Evolutionary conservation across 2,888 invertebrate species (phyloP), one percentile per base, ranked within the genome.

Genomic region (Sinelater perroti): DNA sequence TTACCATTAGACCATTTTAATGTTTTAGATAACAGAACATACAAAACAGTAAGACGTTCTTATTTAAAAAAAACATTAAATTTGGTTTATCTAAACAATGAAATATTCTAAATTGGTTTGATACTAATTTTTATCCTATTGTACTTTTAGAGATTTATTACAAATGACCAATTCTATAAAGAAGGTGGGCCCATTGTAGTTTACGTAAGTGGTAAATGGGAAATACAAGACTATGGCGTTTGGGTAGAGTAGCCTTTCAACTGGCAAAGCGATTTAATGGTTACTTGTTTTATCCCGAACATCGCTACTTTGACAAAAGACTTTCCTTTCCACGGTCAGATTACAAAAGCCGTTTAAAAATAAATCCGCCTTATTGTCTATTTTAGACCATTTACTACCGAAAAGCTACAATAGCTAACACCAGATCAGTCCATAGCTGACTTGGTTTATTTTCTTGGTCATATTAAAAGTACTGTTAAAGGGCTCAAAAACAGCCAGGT

Each of bases 301-400:
- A 93, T 74, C 82, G 93, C 65, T 94, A 85, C 73, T 94, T 93
- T 70, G 93, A 93, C 1, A 69, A 82, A 49, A 91, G 89, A 61
- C 81, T 81, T 60, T 93, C 92, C 8, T 35, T 35, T 35, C 14
- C 13, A 35, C 8, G 10, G 35, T 35, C 10, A 28, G 28, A n/a
- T n/a, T n/a, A n/a, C n/a, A n/a, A n/a, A n/a, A n/a, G n/a, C n/a
- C n/a, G n/a, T n/a, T n/a, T n/a, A n/a, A n/a, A n/a, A n/a, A n/a
- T n/a, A n/a, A n/a, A n/a, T n/a, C n/a, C n/a, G n/a, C n/a, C n/a
- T n/a, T n/a, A n/a, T n/a, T n/a, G n/a, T n/a, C n/a, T n/a, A n/a
- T n/a, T n/a, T 4, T 24, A 59, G 56, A 10, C 56, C 63, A 31
- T 40, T 62, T 68, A 79, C 1, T 33, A 30, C 73, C 3, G 67